Evolutionary conservation across 35 echinoderm and acorn worm genomes (phyloP).

Genomic region (Lytechinus pictus): DNA sequence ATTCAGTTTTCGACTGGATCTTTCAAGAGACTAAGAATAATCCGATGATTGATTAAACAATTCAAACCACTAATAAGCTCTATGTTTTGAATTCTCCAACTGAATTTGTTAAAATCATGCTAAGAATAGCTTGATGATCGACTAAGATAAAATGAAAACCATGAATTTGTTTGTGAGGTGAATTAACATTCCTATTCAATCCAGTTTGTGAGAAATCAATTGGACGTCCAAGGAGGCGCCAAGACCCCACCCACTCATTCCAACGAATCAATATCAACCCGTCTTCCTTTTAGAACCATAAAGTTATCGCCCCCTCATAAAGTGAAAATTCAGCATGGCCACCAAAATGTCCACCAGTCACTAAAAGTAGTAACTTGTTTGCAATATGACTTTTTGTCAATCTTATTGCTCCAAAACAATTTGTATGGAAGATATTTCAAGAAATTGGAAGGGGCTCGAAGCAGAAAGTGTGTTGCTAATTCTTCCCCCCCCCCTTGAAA

Average conservation of each 20-base stretch:
- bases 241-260: neutral
- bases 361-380: too few species aligned
- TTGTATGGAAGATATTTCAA: too few species aligned
- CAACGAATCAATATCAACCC: neutral
- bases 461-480: too few species aligned
- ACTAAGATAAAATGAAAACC: neutral
- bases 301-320: neutral
- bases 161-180: neutral
- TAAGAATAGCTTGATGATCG: neutral
- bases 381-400: too few species aligned
- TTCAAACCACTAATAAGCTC: neutral
- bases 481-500: too few species aligned
- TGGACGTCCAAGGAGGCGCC: neutral
- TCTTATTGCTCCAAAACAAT: too few species aligned
- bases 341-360: too few species aligned
- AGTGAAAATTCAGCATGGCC: neutral
- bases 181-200: neutral
- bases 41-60: neutral
- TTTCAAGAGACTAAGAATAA: too few species aligned
- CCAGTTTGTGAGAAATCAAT: neutral
- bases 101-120: too few species aligned
- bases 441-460: too few species aligned
- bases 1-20: neutral
- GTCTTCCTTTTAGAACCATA: neutral
- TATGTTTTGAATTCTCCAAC: neutral